Conservation (phyloP, 1,140 invertebrate genomes). For the Drosophila ironensis region DNA sequence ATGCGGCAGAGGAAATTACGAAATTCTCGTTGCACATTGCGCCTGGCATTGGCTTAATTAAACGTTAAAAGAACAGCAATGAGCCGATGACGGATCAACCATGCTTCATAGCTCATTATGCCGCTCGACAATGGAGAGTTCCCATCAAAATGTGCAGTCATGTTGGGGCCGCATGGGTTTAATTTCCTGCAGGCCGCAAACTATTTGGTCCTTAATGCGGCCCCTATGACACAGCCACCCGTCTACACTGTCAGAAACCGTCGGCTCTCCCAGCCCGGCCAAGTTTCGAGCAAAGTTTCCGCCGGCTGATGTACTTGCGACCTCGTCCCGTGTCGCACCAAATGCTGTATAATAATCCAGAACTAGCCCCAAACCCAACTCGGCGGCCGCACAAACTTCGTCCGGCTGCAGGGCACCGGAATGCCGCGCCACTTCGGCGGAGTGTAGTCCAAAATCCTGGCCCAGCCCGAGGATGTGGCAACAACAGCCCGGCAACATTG, state of each 20-base stretch:
- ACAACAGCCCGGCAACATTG: constrained; percentile 60
- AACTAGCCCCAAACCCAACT: constrained; percentile 55
- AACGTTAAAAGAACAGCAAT: constrained; percentile 32
- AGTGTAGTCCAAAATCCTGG: constrained; percentile 55
- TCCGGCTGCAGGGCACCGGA: constrained; percentile 21
- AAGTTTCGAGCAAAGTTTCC: constrained; percentile 1
- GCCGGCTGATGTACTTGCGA: constrained; percentile 12
- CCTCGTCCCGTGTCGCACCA: constrained; percentile 51
- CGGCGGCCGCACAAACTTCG: constrained; percentile 61
- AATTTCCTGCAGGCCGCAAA: constrained; percentile 67
- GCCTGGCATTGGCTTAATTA: constrained; percentile 51
- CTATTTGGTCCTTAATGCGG: constrained; percentile 52
- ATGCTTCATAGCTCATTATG: constrained; percentile 35
- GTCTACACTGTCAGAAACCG: constrained; percentile 55
- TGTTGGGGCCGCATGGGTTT: constrained; percentile 49
- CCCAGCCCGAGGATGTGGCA: constrained; percentile 36
- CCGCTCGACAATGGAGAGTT: constrained; percentile 45
- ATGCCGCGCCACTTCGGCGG: constrained; percentile 50
- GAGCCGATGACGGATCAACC: constrained; percentile 12
- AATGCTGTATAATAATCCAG: constrained; percentile 70
- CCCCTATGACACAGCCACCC: constrained; percentile 8
- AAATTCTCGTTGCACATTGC: constrained; percentile 56
- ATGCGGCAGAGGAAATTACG: constrained; percentile 72
- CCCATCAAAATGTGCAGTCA: constrained; percentile 52
- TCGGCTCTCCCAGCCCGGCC: constrained; percentile 49